phyloP scores from a whole-genome alignment of 2,888 invertebrate species.

The Craniophora ligustri region DNA sequence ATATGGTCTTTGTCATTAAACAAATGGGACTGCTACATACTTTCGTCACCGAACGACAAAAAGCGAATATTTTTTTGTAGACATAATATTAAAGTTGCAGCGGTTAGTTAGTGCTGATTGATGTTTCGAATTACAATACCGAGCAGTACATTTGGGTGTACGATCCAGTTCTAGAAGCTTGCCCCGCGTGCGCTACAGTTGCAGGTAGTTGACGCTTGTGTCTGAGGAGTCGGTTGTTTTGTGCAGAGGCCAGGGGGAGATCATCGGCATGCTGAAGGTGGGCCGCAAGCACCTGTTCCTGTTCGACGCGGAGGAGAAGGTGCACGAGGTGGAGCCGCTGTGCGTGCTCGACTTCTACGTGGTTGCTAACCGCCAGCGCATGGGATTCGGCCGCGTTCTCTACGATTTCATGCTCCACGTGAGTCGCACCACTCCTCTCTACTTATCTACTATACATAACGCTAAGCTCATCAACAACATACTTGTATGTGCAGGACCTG shows the following conservation, averaged over 20 bases:
- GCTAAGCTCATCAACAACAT: neutral
- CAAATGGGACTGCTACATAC: no score
- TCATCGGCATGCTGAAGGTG: slow-evolving; percentile 96
- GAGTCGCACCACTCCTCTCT: slow-evolving; percentile 53
- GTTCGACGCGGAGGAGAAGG: slow-evolving; percentile 91
- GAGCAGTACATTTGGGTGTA: no score
- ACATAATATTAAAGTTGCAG: no score
- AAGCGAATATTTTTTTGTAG: no score
- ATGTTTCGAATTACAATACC: no score
- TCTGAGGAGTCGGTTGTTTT: neutral
- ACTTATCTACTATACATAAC: neutral
- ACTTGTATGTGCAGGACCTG: slow-evolving; percentile 88
- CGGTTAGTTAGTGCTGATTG: no score
- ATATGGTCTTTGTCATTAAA: no score
- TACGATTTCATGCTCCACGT: slow-evolving; percentile 97
- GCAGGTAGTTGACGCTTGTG: neutral
- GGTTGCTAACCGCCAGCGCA: slow-evolving; percentile 94
- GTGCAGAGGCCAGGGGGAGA: slow-evolving; percentile 89
- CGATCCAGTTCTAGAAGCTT: no score
- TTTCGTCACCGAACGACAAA: no score
- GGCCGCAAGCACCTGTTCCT: slow-evolving; percentile 97
- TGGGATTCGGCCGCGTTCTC: slow-evolving; percentile 94
- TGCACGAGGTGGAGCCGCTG: slow-evolving; percentile 94
- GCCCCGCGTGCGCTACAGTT: no score
- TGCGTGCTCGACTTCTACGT: slow-evolving; percentile 98